A percentile compares a stretch with the other conserved stretches of the same genome.
Conservation (phyloP, 2,888 invertebrate species). For the Stictocephala bisonia region DNA sequence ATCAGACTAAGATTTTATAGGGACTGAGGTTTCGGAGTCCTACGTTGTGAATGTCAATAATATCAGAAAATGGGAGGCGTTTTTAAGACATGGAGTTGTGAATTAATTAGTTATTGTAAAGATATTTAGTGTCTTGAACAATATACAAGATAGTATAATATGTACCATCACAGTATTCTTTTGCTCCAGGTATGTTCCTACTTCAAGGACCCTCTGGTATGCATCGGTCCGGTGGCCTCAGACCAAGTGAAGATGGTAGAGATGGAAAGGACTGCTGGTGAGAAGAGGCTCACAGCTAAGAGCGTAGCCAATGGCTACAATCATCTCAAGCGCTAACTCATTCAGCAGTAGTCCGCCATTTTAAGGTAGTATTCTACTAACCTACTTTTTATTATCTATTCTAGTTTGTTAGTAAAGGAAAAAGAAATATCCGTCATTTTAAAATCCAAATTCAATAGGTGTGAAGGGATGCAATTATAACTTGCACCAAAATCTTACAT, state of each 20-base stretch:
- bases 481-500: no score
- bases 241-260: slow-evolving; percentile 76
- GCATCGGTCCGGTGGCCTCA: slow-evolving; percentile 86
- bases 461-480: no score
- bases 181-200: slow-evolving; percentile 82
- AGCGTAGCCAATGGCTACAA: slow-evolving; percentile 44
- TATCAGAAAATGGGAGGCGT: background rate
- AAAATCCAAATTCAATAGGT: no score
- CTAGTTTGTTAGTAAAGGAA: no score
- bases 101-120: background rate
- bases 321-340: slow-evolving; percentile 46
- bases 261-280: slow-evolving; percentile 84
- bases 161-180: background rate
- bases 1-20: background rate
- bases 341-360: slow-evolving; percentile 10
- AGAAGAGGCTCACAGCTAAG: slow-evolving; percentile 77
- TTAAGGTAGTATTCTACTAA: no score
- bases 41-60: no score
- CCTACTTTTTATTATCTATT: no score
- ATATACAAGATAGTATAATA: background rate
- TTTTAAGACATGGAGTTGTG: background rate
- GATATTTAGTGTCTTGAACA: background rate
- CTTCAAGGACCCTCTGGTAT: slow-evolving; percentile 89
- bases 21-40: background rate
- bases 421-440: no score